Conservation (phyloP, 2,888 invertebrate genomes). For the Neria commutata region DNA sequence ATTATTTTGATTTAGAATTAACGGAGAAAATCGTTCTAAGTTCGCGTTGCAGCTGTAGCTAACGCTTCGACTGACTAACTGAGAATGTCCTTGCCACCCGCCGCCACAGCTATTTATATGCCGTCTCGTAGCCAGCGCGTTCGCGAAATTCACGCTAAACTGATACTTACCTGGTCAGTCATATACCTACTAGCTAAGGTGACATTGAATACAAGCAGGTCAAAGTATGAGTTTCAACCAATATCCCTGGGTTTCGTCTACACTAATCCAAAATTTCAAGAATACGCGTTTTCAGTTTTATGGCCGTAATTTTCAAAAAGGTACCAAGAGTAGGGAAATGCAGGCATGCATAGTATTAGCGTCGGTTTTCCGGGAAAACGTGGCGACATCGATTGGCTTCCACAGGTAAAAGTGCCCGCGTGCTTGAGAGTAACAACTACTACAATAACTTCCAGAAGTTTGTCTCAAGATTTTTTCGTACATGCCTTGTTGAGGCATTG, state of each 20-base stretch:
- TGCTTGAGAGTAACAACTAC: neutral
- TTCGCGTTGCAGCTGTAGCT: conserved; percentile 30
- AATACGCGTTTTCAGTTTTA: conserved; percentile 21
- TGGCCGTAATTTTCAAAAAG: conserved; percentile 28
- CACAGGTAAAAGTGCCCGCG: neutral
- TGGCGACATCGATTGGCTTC: neutral
- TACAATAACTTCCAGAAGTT: no score
- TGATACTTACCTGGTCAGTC: no score
- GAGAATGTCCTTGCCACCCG: neutral
- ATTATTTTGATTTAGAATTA: neutral
- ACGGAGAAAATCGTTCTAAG: neutral
- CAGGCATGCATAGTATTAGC: neutral
- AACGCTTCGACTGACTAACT: neutral
- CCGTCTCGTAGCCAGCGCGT: neutral
- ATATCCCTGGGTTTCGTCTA: neutral
- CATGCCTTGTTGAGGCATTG: no score
- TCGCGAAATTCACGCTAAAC: neutral
- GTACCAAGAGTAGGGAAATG: conserved; percentile 6
- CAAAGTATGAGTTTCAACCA: neutral
- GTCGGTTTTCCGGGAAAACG: no score
- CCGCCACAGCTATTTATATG: conserved; percentile 34
- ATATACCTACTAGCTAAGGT: neutral
- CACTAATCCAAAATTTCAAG: neutral
- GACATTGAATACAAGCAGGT: conserved; percentile 24
- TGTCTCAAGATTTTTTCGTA: no score